These are phyloP conservation scores for Bos indicus DNA, from an alignment of 2,113 vertebrate genomes.

Conservation along the genomic window DNA sequence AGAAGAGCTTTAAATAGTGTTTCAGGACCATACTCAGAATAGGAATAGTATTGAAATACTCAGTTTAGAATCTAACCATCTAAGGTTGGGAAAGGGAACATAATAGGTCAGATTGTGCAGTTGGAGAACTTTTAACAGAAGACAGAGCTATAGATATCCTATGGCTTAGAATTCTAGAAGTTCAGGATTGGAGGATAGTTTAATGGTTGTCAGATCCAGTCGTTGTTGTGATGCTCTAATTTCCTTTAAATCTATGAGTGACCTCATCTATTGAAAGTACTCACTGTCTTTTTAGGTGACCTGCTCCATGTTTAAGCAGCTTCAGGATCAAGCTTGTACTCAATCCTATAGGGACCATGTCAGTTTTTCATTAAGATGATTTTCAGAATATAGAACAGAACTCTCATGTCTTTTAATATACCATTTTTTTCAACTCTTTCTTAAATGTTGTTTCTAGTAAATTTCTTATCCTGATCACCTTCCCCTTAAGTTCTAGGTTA, in stretches of 20 bases:
- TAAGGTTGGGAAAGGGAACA: background rate
- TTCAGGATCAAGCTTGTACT: background rate
- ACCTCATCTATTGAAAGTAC: background rate
- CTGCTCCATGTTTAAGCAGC: background rate
- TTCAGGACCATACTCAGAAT: background rate
- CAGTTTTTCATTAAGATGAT: background rate
- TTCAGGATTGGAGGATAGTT: background rate
- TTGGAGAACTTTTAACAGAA: conserved; percentile 20
- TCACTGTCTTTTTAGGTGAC: background rate
- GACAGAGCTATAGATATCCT: background rate
- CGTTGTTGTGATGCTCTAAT: background rate
- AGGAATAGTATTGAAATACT: background rate
- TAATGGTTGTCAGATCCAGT: background rate
- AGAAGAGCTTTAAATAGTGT: background rate
- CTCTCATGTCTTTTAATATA: background rate
- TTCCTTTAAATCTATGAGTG: background rate
- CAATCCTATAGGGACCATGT: background rate
- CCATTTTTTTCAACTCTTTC: background rate
- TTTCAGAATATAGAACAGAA: background rate
- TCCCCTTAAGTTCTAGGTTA: background rate
- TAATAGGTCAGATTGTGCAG: background rate
- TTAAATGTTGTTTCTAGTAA: background rate
- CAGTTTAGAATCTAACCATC: background rate
- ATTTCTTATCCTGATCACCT: background rate
- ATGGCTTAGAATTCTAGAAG: background rate